Conservation (phyloP, 64 coral and sea anemone genomes). For the Catalaphyllia jardinei region DNA sequence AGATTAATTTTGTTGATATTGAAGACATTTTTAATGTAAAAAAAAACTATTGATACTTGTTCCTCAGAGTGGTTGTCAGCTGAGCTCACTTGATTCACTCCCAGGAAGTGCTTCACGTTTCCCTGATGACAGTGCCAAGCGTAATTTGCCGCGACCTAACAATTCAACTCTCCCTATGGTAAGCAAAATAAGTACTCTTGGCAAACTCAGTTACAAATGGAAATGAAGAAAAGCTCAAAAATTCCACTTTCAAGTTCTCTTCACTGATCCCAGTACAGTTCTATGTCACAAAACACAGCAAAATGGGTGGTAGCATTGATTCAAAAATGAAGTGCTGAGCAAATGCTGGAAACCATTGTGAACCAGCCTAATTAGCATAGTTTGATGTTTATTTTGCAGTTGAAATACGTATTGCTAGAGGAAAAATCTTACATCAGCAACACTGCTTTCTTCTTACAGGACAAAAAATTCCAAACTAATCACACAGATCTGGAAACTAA, state of each 20-base stretch:
- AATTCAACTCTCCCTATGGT: not conserved
- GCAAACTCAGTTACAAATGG: no score
- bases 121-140: not conserved
- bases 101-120: not conserved
- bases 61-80: conserved; percentile 50
- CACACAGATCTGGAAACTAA: not conserved
- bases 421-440: no score
- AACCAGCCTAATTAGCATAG: no score
- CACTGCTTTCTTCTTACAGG: not conserved
- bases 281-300: no score
- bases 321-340: no score
- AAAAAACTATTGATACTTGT: not conserved
- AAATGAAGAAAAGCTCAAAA: not conserved
- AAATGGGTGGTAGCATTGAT: no score
- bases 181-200: not conserved
- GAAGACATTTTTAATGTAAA: no score
- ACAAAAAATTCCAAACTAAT: not conserved
- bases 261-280: no score
- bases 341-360: no score
- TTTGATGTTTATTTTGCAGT: no score
- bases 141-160: not conserved
- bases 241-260: not conserved
- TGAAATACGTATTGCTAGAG: no score
- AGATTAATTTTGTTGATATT: no score
- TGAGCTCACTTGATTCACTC: conserved; percentile 20